Base-by-base conservation (phyloP, 1,140 invertebrate genomes). In the Sycobia sp. region DNA sequence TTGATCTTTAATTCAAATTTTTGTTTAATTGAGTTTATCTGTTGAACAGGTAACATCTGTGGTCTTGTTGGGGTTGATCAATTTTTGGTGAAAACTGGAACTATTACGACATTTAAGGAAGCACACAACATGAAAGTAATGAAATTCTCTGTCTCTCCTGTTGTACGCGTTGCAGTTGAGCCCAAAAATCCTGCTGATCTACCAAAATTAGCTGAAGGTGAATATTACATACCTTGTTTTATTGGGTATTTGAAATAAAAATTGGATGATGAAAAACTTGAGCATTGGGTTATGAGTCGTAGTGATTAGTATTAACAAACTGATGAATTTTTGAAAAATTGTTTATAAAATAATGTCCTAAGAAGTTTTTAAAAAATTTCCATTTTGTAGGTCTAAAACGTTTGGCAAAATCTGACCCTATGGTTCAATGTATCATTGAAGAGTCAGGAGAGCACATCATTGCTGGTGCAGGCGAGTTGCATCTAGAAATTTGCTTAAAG, bases 381-480 rank as follows among this genome's bases (percentile, higher is more conserved):
- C 10, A 22, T 67, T 76, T 70, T 11, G 20, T 25, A 85, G 80
- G 96, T 81, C 86, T 98, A 49, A 98, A 99, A 83, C 94, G 96
- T 87, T 84, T 99, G 74, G 95, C 97, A 72, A 99, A 99, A 82
- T 99, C 97, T 46, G 98, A 99, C 89, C 98, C 98, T 89, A 99
- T 99, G 97, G 98, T 99, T 49, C 91, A 99, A 86, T 98, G 95
- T 87, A 95, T 97, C 82, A 98, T 96, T 84, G 98, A 99, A 86
- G 98, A 99, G 84, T 99, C 97, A 74, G 98, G 98, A 65, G 97
- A 99, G 78, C 96, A 99, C 83, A 99, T 99, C 81, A 96, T 99
- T 78, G 97, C 98, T 73, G 98, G 98, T 75, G 98, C 98, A 75
- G 98, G 98, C 78, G 98, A 99, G 84, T 85, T 99, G 63, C 98